A percentile compares a stretch with the other conserved stretches of the same genome.
Conservation (phyloP, 1,140 invertebrate species). For the Plectrocnemia conspersa region DNA sequence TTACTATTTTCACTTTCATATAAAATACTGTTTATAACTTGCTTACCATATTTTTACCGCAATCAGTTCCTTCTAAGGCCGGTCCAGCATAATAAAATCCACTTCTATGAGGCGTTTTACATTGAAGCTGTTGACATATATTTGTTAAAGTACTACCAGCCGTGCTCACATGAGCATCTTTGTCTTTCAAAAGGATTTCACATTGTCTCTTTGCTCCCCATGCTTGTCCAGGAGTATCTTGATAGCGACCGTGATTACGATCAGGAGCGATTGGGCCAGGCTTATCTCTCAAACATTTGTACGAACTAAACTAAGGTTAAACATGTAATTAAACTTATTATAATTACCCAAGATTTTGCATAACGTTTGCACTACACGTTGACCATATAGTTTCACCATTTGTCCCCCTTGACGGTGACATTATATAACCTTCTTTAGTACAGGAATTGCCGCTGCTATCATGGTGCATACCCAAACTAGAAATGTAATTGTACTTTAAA, state of each 20-base stretch:
- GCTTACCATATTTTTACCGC: constrained; percentile 57
- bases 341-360: constrained; percentile 45
- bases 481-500: constrained; percentile 34
- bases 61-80: constrained; percentile 72
- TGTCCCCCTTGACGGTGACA: constrained; percentile 73
- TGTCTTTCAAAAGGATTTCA: constrained; percentile 60
- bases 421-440: constrained; percentile 70
- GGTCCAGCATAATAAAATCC: constrained; percentile 73
- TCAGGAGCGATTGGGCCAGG: constrained; percentile 44
- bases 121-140: constrained; percentile 65
- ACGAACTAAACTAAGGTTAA: too few species aligned
- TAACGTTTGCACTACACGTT: constrained; percentile 59
- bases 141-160: constrained; percentile 37
- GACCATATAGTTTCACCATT: constrained; percentile 75
- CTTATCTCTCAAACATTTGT: constrained; percentile 58
- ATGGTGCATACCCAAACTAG: constrained; percentile 74
- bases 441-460: constrained; percentile 68
- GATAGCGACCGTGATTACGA: constrained; percentile 55
- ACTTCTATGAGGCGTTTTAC: constrained; percentile 64
- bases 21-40: not conserved
- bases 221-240: constrained; percentile 59
- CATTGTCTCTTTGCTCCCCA: constrained; percentile 68
- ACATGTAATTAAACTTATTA: not conserved
- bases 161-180: constrained; percentile 52
- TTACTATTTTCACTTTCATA: too few species aligned